Evolutionary conservation across 2,888 invertebrate genomes (phyloP), one percentile per base, ranked within the genome.

Genomic region (Eumacrocentrus americanus): DNA sequence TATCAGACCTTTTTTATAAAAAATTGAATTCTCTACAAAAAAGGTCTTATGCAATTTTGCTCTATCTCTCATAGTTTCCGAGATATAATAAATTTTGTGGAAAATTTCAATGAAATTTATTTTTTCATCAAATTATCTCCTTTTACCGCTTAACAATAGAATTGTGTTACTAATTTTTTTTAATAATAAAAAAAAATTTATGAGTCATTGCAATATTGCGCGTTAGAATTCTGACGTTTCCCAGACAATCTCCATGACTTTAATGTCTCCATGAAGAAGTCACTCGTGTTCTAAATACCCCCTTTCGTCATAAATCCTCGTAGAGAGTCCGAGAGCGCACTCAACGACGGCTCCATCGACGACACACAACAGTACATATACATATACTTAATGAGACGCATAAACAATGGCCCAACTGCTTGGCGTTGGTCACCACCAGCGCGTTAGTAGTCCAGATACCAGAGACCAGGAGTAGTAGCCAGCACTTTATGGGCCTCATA

Each of bases 401-500:
- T 73, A 75, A 72, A 75, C 72, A 72, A 73, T 69, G 68, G 65
- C 48, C 65, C 61, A 62, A 63, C 60, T 61, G 56, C n/a, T 12
- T 50, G n/a, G 18, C 16, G 20, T n/a, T 35, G 6, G 20, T 20
- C 50, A 53, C 23, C 53, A 52, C 12, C 18, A 53, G 51, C 44
- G 42, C 47, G 37, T 18, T 50, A 57, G 55, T 18, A 48, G 50
- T 55, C n/a, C 18, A 38, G 40, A 56, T 54, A 58, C 37, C 25
- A 54, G 29, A 44, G 42, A 51, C 42, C 58, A 50, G 60, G 29
- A 59, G 65, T 58, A 67, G 68, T 67, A 68, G 63, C 67, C 67
- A 59, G 59, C 72, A 70, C 69, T 75, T 75, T 75, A 75, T 70
- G 72, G 70, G 60, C 53, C 70, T 72, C 76, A 67, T 75, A 74